Percentiles rank a stretch among this genome's conserved stretches.
phyloP scores from a whole-genome alignment of 2,797 vertebrate genomes.

The Ctenopoma kingsleyae region DNA sequence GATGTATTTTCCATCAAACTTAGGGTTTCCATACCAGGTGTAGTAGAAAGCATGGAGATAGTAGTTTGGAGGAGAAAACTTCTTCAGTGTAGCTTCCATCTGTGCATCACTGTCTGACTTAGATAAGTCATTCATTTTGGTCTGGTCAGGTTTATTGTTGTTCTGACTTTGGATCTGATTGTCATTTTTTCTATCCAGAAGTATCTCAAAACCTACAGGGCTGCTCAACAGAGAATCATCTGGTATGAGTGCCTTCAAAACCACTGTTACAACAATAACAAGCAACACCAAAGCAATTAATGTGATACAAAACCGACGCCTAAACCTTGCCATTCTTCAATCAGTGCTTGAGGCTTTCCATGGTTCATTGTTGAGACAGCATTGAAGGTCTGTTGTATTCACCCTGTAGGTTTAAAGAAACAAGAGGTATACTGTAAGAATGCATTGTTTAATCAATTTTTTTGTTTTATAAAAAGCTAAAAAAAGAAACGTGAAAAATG shows the following conservation, averaged over 20 bases:
- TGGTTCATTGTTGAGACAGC: slow-evolving; percentile 58
- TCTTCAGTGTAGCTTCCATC: slow-evolving; percentile 76
- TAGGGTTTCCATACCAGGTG: slow-evolving; percentile 94
- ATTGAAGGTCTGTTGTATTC: slow-evolving; percentile 13
- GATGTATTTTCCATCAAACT: slow-evolving; percentile 93
- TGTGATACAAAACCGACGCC: slow-evolving; percentile 89
- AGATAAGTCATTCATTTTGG: slow-evolving; percentile 35
- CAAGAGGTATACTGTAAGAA: not conserved
- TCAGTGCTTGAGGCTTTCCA: slow-evolving; percentile 35
- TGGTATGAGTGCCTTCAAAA: slow-evolving; percentile 89
- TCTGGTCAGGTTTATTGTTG: slow-evolving; percentile 50
- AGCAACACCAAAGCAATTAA: slow-evolving; percentile 88
- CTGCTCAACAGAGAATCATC: slow-evolving; percentile 85
- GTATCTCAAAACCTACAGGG: slow-evolving; percentile 83
- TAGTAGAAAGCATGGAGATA: slow-evolving; percentile 96
- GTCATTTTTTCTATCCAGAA: slow-evolving; percentile 75
- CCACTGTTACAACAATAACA: slow-evolving; percentile 88
- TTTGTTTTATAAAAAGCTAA: no score
- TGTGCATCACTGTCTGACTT: slow-evolving; percentile 55
- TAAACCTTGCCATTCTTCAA: slow-evolving; percentile 93
- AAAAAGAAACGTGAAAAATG: no score
- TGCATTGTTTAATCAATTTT: no score
- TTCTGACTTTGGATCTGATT: slow-evolving; percentile 57
- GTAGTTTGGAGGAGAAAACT: slow-evolving; percentile 90
- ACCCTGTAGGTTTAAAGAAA: slow-evolving; percentile 47